Base-by-base conservation (phyloP, 2,113 vertebrate genomes). In the Puntigrus tetrazona region DNA sequence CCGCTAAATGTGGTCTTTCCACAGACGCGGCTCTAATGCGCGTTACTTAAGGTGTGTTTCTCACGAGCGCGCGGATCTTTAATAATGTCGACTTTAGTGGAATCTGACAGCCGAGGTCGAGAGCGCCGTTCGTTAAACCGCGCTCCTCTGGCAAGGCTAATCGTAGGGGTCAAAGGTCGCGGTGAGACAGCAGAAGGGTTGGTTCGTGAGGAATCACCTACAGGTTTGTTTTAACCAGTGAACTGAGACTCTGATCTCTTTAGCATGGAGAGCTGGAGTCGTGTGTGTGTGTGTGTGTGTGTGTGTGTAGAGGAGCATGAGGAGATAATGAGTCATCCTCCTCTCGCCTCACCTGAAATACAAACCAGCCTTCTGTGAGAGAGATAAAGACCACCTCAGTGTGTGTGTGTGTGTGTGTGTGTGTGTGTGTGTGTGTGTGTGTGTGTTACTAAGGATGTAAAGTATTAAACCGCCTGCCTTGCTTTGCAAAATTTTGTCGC, bases 241-340 rank as follows among this genome's bases (percentile, higher is more conserved):
- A 76, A 76, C 73, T 76, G 73, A 76, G 16, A 76, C 7, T 14
- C 43, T 47, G 43, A 75, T 50, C 43, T 52, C 73, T 76, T 50
- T 34, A 76, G 38, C 25, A 22, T 50, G 61, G 34, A 65, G 73
- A 36, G 34, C 38, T 65, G 67, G 59, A 67, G 65, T 82, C 22
- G 9, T n/a, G n/a, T n/a, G n/a, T n/a, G n/a, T n/a, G 80, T 52
- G 80, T 81, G 72, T 77, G 57, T 31, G 50, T 82, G 69, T 65
- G 78, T 67, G 78, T 82, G 72, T 57, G 38, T 78, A 59, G 31
- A 78, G 31, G 34, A 38, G 52, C 52, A 6, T n/a, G 34, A 78
- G 34, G 75, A 61, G 9, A 50, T 52, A 78, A 78, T 78, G 76
- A 59, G 76, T 41, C 36, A 36, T 38, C 38, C 34, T 59, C 50